Base-by-base conservation (phyloP, 2,888 invertebrate species). In the Tachina lurida region DNA sequence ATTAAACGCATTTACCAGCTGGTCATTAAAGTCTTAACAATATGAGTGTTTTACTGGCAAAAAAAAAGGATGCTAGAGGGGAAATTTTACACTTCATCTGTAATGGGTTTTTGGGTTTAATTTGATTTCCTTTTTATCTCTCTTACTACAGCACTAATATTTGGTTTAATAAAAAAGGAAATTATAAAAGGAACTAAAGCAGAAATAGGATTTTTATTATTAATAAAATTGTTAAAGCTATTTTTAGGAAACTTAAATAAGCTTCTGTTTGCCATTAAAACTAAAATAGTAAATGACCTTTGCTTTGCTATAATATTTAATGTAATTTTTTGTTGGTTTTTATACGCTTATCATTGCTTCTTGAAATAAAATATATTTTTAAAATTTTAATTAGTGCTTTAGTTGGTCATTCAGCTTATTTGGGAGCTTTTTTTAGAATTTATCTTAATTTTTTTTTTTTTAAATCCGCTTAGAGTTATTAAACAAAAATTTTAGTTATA, bases 1-100 rank as follows among this genome's bases (percentile, higher is more conserved):
- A 84, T 80, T 76, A 84, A 80, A 73, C 65, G 65, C 71, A 76
- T 71, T 67, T 65, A 63, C 43, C n/a, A 71, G 65, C 75, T 84
- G 75, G 71, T 62, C 75, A 80, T 84, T 84, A 84, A 71, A 71
- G 71, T 65, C 65, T 76, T 75, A 76, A 71, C 65, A 80, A 76
- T 67, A 80, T 80, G 52, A 19, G 70, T 45, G 31, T 84, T 79
- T 67, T 52, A 62, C 62, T 22, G 43, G 41, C 31, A 31, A 12
- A 67, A 31, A 12, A 67, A 45, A 45, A 10, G 17, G 52, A 17
- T 10, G 45, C 41, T n/a, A 47, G 0, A 3, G 77, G 58, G 49
- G 17, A 77, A 58, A 77, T 83, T 77, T 31, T 77, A 71, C 83
- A 83, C 71, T 77, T 68, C 62, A 60, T 68, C 68, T 74, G 54